phyloP scores from a whole-genome alignment of 2,888 invertebrate genomes.

The Nematopogon swammerdamellus region DNA sequence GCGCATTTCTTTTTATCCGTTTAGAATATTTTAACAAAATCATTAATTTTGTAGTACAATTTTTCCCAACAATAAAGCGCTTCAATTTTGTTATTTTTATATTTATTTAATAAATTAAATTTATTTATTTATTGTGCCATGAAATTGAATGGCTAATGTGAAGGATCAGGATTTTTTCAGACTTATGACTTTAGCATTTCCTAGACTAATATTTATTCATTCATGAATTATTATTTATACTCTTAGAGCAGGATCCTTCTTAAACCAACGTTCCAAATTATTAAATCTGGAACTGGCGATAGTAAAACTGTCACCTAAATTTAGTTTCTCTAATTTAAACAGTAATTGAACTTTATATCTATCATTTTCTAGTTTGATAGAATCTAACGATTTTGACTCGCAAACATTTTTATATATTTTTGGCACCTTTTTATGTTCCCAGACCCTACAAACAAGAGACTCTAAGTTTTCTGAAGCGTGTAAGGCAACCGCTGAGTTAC shows the following conservation, averaged over 20 bases:
- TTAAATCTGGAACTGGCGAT: constrained; percentile 10
- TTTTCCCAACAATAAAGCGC: no score
- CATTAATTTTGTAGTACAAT: not conserved
- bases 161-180: constrained; percentile 1
- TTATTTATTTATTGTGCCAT: constrained; percentile 4
- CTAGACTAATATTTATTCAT: constrained; percentile 7
- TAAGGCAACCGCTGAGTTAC: not conserved
- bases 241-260: constrained; percentile 4
- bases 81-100: no score
- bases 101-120: no score
- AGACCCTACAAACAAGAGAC: no score
- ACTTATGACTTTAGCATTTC: constrained; percentile 5
- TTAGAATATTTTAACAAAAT: not conserved
- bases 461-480: constrained; percentile 3
- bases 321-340: constrained; percentile 5
- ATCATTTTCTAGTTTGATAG: constrained; percentile 6
- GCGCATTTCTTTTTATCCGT: no score
- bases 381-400: constrained; percentile 7
- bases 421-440: constrained; percentile 9
- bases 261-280: constrained; percentile 10
- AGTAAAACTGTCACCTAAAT: constrained; percentile 11
- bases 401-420: constrained; percentile 7
- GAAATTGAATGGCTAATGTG: constrained; percentile 7
- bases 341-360: constrained; percentile 10
- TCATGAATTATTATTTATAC: constrained; percentile 8